These are phyloP conservation scores for Tipula unca DNA, from an alignment of 2,888 invertebrate genomes.

Conservation along the genomic window DNA sequence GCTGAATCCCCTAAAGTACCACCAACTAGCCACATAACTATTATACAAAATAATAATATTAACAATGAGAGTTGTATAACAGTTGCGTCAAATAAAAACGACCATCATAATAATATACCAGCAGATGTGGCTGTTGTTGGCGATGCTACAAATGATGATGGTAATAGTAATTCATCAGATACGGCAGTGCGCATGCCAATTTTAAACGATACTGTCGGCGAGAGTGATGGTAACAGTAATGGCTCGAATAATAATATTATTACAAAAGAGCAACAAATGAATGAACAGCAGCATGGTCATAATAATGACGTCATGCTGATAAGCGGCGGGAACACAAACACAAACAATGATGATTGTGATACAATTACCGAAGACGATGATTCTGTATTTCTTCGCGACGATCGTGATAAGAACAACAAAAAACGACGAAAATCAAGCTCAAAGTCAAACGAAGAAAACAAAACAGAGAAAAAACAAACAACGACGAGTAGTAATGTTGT, in stretches of 20 bases:
- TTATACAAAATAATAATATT: neutral
- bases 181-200: neutral
- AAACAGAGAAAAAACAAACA: slow-evolving; percentile 8
- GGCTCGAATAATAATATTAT: neutral
- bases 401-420: neutral
- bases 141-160: slow-evolving; percentile 17
- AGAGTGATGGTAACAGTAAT: neutral
- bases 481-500: neutral
- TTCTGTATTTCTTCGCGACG: neutral
- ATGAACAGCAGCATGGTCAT: slow-evolving; percentile 15
- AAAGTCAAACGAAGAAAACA: neutral
- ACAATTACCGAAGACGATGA: neutral
- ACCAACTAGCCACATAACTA: neutral
- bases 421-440: neutral
- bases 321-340: neutral
- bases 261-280: neutral
- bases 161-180: slow-evolving; percentile 14
- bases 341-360: neutral
- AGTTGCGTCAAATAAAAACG: neutral
- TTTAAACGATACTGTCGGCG: slow-evolving; percentile 10
- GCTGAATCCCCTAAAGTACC: neutral
- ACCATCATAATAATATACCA: neutral
- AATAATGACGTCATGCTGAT: neutral
- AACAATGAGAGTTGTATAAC: neutral
- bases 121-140: neutral